Base-by-base conservation (phyloP, 2,797 vertebrate species). In the Borostomias antarcticus region DNA sequence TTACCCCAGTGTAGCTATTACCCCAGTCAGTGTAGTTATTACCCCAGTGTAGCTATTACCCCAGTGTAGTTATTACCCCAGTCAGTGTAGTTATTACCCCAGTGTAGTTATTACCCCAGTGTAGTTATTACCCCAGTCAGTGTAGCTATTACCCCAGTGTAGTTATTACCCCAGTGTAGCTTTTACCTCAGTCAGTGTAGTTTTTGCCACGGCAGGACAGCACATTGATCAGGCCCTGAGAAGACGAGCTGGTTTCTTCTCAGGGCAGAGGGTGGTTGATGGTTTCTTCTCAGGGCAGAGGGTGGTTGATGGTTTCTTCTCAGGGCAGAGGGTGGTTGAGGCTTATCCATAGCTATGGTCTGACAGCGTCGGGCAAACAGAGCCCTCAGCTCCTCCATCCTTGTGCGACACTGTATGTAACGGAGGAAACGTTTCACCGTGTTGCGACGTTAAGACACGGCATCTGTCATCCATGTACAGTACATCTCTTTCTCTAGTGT, bases 401-500 rank as follows among this genome's bases (percentile, higher is more conserved):
- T 45, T 45, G n/a, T 45, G 40, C 40, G n/a, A n/a, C n/a, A n/a
- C n/a, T n/a, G 40, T n/a, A 4, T 45, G 40, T 45, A n/a, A n/a
- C 40, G n/a, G 15, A 73, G 70, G 26, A 56, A 51, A 67, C 69
- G 29, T 30, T 48, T 62, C 68, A 53, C 68, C 72, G 58, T 65
- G 26, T 59, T 47, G 58, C 35, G 43, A 6, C 50, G 47, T 69
- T 71, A 62, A 51, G 13, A 67, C 60, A 70, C 15, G 30, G 26
- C 72, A 66, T 74, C 58, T 80, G 75, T 67, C 66, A 43, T 62
- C 29, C 75, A 57, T 61, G 60, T 54, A 71, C 64, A 45, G 19
- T 17, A 48, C 80, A 79, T 77, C 73, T 10, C 45, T 73, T 70
- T 72, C 66, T 79, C 48, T 63, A 37, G 65, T 69, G n/a, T n/a